A percentile compares a stretch with the other conserved stretches of the same genome.
These are phyloP conservation scores for Poliocrania exsul DNA, from an alignment of 2,797 vertebrate species.

Conservation along the genomic window DNA sequence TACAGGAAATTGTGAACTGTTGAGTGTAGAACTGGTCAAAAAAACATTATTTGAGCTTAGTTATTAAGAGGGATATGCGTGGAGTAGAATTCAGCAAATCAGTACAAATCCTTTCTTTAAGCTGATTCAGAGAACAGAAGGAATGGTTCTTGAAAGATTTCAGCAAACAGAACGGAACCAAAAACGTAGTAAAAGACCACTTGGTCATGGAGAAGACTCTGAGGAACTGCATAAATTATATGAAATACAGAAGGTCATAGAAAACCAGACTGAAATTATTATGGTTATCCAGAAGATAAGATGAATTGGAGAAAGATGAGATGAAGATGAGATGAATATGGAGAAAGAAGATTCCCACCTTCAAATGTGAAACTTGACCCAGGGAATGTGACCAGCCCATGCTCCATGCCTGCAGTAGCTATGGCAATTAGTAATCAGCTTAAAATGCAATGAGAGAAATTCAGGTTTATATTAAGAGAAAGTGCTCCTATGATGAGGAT, in stretches of 20 bases:
- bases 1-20: not conserved
- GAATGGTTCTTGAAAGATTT: not conserved
- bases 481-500: not conserved
- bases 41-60: not conserved
- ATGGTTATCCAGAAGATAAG: not conserved
- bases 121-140: not conserved
- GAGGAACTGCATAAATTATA: not conserved
- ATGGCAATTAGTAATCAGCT: not conserved
- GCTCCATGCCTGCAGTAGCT: not conserved
- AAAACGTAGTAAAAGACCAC: not conserved
- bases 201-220: not conserved
- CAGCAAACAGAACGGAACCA: not conserved
- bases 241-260: not conserved
- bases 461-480: not conserved
- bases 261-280: not conserved
- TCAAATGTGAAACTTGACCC: not conserved
- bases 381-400: not conserved
- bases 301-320: not conserved
- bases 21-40: not conserved
- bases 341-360: not conserved
- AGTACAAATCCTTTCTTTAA: not conserved
- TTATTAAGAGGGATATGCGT: not conserved
- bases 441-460: not conserved
- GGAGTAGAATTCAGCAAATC: not conserved
- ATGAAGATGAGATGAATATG: not conserved